Percentiles rank a stretch among this genome's conserved stretches.
Evolutionary conservation across 2,113 vertebrate species (phyloP).

Genomic region (Psilopsiagon aymara): DNA sequence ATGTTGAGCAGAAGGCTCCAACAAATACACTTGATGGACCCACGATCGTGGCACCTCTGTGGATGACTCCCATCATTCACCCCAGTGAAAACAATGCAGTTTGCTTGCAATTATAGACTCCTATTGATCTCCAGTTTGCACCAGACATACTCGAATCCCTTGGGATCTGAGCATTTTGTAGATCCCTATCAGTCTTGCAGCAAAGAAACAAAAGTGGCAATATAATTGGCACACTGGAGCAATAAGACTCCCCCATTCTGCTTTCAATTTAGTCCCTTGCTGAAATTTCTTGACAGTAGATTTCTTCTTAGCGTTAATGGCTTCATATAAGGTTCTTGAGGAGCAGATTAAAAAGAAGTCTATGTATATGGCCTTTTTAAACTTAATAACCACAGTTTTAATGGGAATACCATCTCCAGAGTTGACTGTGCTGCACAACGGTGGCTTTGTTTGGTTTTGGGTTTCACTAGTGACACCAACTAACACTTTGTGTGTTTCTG

Average conservation of each 20-base stretch:
- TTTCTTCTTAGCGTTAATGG: conserved; percentile 53
- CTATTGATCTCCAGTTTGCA: conserved; percentile 87
- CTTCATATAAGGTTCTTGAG: conserved; percentile 50
- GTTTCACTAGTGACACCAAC: background rate
- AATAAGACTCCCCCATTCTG: conserved; percentile 76
- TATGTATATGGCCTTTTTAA: conserved; percentile 20
- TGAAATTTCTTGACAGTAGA: conserved; percentile 81
- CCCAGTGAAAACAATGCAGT: conserved; percentile 75
- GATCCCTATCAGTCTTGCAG: conserved; percentile 77
- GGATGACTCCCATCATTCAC: conserved; percentile 72
- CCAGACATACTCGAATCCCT: conserved; percentile 72
- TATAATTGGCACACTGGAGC: conserved; percentile 71
- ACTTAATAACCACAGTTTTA: conserved; percentile 23
- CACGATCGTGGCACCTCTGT: conserved; percentile 7
- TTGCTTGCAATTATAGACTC: conserved; percentile 82
- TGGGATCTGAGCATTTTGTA: conserved; percentile 68
- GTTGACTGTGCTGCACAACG: background rate
- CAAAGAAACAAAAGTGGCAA: conserved; percentile 77
- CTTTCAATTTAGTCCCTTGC: conserved; percentile 83
- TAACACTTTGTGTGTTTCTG: background rate
- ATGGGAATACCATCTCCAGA: conserved; percentile 1
- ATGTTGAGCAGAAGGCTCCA: conserved; percentile 35
- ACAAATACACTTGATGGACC: conserved; percentile 26
- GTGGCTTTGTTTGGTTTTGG: background rate
- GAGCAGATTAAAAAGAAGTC: conserved; percentile 46